phyloP scores from a whole-genome alignment of 2,797 vertebrate genomes.

The Agapornis canus region DNA sequence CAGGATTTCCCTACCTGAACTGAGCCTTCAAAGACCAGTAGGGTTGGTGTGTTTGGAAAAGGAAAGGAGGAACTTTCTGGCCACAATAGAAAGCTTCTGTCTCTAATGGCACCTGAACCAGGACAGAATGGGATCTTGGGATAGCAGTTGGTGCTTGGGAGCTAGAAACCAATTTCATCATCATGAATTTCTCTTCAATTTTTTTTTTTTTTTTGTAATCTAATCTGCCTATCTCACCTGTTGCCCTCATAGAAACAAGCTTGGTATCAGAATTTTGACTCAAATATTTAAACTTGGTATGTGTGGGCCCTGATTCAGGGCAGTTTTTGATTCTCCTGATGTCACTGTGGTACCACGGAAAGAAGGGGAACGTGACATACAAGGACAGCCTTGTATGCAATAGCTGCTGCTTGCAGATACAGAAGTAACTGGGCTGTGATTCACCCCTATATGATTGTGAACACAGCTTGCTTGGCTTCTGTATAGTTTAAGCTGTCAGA shows the following conservation, averaged over 20 bases:
- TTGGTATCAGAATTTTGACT: background rate
- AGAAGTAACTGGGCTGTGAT: background rate
- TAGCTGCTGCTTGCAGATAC: background rate
- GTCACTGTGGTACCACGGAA: background rate
- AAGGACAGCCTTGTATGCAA: background rate
- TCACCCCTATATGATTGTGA: background rate
- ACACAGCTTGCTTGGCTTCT: background rate
- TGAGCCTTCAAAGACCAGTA: background rate
- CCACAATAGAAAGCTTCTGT: background rate
- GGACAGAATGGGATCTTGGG: background rate
- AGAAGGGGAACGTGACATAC: background rate
- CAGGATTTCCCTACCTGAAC: background rate
- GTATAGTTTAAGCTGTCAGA: background rate
- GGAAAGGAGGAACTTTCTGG: background rate
- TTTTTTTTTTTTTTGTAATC: background rate
- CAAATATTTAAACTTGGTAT: background rate
- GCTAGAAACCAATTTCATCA: background rate
- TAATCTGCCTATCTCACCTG: background rate
- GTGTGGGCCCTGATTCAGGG: background rate
- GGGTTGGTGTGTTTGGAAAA: background rate
- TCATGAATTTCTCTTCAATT: background rate
- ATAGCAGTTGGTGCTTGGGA: background rate
- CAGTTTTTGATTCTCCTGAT: background rate
- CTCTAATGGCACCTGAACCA: background rate
- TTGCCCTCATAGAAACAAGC: background rate